Evolutionary conservation across 2,888 invertebrate species (phyloP), one percentile per base, ranked within the genome.

Genomic region (Drosophila demipolita): DNA sequence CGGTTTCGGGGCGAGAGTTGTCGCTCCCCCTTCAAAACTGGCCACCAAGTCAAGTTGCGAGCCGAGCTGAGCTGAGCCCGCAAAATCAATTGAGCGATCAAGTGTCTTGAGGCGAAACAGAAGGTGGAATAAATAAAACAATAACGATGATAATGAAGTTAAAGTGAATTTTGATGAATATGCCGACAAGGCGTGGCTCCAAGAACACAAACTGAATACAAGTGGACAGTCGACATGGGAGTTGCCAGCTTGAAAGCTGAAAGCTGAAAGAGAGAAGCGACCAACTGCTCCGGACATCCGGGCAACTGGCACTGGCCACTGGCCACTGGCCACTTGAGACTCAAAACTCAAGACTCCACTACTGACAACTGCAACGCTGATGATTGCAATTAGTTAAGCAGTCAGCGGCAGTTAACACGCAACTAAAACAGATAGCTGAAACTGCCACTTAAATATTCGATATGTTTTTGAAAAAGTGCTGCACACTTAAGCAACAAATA

Each of bases 51-150:
- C 45, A 55, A 48, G 40, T 73, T 45, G 60, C 45, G 63, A 73
- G 23, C 36, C 35, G 54, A 72, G 53, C 74, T 32, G 69, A 40
- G 69, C 66, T 38, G 54, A 55, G 54, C 72, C 77, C 77, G 80
- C 83, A 90, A 90, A 91, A 91, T 91, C 91, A 91, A 91, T 91
- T 91, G 91, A 91, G 91, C 92, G 91, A 92, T 91, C 91, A 91
- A 90, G 92, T 92, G 91, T 91, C 92, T 91, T 90, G 88, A 89
- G 92, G 92, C 91, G 91, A 91, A 92, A 92, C 91, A 92, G 92
- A 91, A 92, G 91, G 91, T 91, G 92, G 92, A 92, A 92, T 92
- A 92, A 91, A 91, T 91, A 91, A 91, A 91, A 91, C 91, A 91
- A 91, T 92, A 91, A 92, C 86, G 82, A 91, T 89, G 92, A 91